phyloP scores from a whole-genome alignment of 2,113 vertebrate genomes.

The Thryonomys swinderianus region DNA sequence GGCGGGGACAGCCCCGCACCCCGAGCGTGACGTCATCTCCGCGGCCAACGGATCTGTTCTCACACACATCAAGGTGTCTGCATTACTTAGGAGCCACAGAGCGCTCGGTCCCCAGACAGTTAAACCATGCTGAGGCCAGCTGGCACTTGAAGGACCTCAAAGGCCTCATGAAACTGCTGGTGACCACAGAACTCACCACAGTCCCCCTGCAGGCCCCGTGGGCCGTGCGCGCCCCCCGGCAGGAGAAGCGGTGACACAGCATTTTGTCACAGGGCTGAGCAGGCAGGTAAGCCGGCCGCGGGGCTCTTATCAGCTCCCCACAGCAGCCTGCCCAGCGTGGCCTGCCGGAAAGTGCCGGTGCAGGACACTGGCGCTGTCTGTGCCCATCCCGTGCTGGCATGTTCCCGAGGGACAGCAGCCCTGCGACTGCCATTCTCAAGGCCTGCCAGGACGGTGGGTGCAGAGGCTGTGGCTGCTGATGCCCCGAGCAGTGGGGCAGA shows the following conservation, averaged over 20 bases:
- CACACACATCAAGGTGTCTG: slow-evolving; percentile 2
- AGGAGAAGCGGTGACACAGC: slow-evolving; percentile 67
- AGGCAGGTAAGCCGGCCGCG: neutral
- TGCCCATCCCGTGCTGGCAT: neutral
- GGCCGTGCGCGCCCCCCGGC: neutral
- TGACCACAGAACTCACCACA: slow-evolving; percentile 82
- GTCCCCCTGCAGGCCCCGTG: slow-evolving; percentile 64
- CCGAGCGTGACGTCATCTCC: neutral
- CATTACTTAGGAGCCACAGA: slow-evolving; percentile 56
- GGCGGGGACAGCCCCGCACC: accelerated
- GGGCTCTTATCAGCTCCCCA: slow-evolving; percentile 27
- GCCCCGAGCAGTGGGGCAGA: neutral
- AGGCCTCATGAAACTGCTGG: slow-evolving; percentile 79
- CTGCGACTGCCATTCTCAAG: neutral
- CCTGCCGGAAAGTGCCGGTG: slow-evolving; percentile 9
- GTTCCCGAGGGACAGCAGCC: neutral
- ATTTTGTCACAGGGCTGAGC: neutral
- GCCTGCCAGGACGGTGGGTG: neutral
- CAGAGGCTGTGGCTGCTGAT: accelerated
- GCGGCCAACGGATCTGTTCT: slow-evolving; percentile 58
- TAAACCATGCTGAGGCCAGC: slow-evolving; percentile 78
- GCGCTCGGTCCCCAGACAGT: slow-evolving; percentile 76
- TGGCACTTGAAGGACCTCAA: slow-evolving; percentile 79
- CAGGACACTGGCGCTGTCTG: neutral
- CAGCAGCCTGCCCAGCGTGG: neutral